Conservation (phyloP, 2,888 invertebrate genomes). For the Polydrusus cervinus region DNA sequence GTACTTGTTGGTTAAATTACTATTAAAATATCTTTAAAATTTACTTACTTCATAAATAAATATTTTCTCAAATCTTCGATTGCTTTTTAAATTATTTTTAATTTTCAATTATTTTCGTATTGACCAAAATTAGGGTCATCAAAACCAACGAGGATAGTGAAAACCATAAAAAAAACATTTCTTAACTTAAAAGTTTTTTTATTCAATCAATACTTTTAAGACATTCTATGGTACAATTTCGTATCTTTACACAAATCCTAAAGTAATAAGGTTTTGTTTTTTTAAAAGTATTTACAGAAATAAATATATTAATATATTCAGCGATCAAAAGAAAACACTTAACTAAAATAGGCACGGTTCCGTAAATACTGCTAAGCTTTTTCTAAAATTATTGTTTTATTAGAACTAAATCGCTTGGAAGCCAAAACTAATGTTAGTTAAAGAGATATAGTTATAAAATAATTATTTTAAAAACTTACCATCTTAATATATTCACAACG, state of each 20-base stretch:
- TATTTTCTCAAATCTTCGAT: too few species aligned
- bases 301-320: constrained; percentile 55
- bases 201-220: constrained; percentile 42
- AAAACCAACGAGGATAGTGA: too few species aligned
- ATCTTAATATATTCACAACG: too few species aligned
- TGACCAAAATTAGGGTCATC: too few species aligned
- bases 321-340: constrained; percentile 23
- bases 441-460: too few species aligned
- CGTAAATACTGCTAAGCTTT: not conserved
- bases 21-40: too few species aligned
- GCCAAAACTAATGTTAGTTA: not conserved
- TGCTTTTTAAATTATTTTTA: too few species aligned
- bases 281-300: constrained; percentile 57
- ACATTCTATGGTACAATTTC: constrained; percentile 51
- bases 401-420: not conserved
- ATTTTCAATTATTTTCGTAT: too few species aligned
- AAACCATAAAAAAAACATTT: not conserved
- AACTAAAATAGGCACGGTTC: not conserved
- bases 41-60: too few species aligned
- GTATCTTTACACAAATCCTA: constrained; percentile 54
- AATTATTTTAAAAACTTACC: too few species aligned
- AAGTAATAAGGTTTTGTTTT: constrained; percentile 45
- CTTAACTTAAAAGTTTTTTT: constrained; percentile 23
- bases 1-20: too few species aligned
- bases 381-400: not conserved